Evolutionary conservation across 2,113 vertebrate species (phyloP), one percentile per base, ranked within the genome.

Genomic region (Scytalopus superciliaris): DNA sequence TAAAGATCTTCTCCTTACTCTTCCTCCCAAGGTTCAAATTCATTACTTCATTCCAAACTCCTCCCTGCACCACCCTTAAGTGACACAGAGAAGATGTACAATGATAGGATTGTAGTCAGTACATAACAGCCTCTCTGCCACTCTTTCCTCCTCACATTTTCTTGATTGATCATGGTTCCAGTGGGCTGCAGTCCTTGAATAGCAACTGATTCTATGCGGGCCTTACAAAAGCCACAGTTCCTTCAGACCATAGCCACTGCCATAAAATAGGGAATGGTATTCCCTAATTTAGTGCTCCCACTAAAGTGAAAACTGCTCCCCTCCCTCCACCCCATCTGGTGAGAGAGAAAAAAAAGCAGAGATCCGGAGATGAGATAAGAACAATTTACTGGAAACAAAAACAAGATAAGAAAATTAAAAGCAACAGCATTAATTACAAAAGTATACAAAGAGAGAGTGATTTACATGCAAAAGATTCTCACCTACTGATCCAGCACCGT

Each of bases 321-420:
- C 7, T 10, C 30, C 7, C 21, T 17, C 24, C 19, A 30, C 1
- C 5, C 13, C 5, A 30, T 45, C 53, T 30, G 10, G 7, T 52
- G 22, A 42, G 85, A 66, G 17, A 57, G 7, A 33, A 9, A 50
- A n/a, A 66, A 50, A 76, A 23, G 22, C 30, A 67, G 23, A 74
- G 6, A 35, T 55, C 30, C 17, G 0, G 1, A 55, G 9, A 0
- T 40, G 4, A 21, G 12, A 12, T 39, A 12, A 53, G 24, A 62
- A 31, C 7, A 8, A 47, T 55, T 53, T 68, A 15, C 64, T 27
- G 14, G 28, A 62, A 78, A 55, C 7, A 5, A 13, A 16, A 47
- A 8, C 10, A 17, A 39, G n/a, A n/a, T 6, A 62, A 62, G n/a
- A 49, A 62, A 83, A 47, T 2, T 35, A 76, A 62, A 1, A 6